Conservation (phyloP, 2,888 invertebrate species). For the Philonicus albiceps region DNA sequence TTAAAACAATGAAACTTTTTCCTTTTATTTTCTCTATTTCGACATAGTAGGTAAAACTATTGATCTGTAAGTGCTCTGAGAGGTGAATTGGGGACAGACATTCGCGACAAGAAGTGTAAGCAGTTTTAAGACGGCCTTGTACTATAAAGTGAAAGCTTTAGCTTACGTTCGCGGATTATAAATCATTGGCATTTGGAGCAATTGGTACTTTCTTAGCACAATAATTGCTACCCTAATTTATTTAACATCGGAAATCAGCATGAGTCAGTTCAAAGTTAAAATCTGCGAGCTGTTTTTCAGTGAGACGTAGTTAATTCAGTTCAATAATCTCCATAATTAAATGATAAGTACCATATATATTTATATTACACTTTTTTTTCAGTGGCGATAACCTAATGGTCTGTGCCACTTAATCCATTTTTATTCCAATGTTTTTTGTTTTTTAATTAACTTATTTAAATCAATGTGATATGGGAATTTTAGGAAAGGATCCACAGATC, state of each 20-base stretch:
- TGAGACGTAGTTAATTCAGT: not conserved
- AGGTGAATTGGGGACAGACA: slow-evolving; percentile 22
- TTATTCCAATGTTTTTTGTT: not conserved
- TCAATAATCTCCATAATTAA: not conserved
- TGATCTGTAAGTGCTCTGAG: slow-evolving; percentile 25
- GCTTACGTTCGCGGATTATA: slow-evolving; percentile 19
- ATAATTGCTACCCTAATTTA: not conserved
- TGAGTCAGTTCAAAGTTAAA: not conserved
- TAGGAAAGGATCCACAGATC: too few species aligned
- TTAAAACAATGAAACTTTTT: slow-evolving; percentile 5
- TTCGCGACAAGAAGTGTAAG: slow-evolving; percentile 23
- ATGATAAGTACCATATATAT: not conserved
- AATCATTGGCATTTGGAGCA: slow-evolving; percentile 6
- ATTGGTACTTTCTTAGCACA: not conserved
- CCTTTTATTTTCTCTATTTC: not conserved
- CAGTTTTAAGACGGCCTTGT: slow-evolving; percentile 41
- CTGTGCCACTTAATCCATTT: not conserved
- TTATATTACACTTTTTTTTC: not conserved
- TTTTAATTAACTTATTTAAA: too few species aligned
- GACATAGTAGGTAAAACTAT: not conserved
- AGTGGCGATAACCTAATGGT: not conserved
- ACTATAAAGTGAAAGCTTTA: slow-evolving; percentile 46
- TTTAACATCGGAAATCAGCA: not conserved
- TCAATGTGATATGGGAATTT: too few species aligned
- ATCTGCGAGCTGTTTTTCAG: not conserved